Conservation (phyloP, 2,797 vertebrate species). For the Poecilia velifera region DNA sequence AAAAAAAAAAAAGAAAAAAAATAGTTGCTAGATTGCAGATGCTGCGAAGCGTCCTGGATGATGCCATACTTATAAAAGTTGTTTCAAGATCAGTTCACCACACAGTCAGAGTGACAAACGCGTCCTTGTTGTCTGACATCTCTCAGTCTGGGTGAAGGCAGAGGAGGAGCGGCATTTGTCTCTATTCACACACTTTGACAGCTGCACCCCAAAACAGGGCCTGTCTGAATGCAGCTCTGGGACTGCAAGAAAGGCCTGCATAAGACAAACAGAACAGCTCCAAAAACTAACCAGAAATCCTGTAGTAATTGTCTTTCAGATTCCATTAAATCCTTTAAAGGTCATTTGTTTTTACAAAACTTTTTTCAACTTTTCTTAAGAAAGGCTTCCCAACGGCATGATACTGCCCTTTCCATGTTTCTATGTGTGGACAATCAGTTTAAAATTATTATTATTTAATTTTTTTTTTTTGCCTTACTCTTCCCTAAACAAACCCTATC, state of each 20-base stretch:
- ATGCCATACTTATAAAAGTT: slow-evolving; percentile 13
- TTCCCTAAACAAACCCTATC: not conserved
- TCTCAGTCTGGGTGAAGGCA: slow-evolving; percentile 46
- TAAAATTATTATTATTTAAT: too few species aligned
- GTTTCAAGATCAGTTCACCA: slow-evolving; percentile 8
- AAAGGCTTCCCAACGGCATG: not conserved
- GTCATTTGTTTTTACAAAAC: not conserved
- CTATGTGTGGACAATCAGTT: not conserved
- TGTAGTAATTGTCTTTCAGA: not conserved
- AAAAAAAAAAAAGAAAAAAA: too few species aligned
- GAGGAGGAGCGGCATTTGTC: slow-evolving; percentile 35
- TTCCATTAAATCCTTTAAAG: not conserved
- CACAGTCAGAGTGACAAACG: slow-evolving; percentile 52
- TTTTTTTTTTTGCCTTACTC: not conserved
- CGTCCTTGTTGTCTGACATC: slow-evolving; percentile 38
- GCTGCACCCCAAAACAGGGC: slow-evolving; percentile 1
- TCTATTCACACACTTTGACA: slow-evolving; percentile 23
- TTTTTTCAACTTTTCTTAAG: not conserved
- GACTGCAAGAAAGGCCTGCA: not conserved
- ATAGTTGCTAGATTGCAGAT: too few species aligned
- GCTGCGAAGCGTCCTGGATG: not conserved
- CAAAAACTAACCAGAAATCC: too few species aligned
- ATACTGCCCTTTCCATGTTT: not conserved
- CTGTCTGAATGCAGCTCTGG: not conserved
- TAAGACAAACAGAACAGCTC: not conserved